Evolutionary conservation across 2,888 invertebrate genomes (phyloP).

Genomic region (Idaea aversata): DNA sequence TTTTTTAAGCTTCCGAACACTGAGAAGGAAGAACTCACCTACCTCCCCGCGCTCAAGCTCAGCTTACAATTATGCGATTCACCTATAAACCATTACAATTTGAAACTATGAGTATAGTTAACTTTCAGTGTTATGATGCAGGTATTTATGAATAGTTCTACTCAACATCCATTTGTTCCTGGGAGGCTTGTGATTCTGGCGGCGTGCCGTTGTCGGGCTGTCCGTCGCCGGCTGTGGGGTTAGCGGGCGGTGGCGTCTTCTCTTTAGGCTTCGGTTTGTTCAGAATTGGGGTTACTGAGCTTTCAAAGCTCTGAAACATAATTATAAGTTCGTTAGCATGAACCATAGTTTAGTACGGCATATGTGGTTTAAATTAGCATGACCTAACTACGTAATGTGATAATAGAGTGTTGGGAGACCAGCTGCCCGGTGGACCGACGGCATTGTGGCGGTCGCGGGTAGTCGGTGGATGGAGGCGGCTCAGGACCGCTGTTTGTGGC

Average conservation of each 20-base stretch:
- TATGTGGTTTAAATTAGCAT: neutral
- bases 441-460: too few species aligned
- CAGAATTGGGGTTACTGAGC: constrained; percentile 85
- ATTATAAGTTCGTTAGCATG: neutral
- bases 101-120: constrained; percentile 23
- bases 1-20: too few species aligned
- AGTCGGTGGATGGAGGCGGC: too few species aligned
- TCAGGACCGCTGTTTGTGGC: too few species aligned
- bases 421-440: too few species aligned
- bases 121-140: constrained; percentile 43
- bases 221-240: constrained; percentile 52
- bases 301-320: constrained; percentile 79
- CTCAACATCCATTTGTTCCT: constrained; percentile 76
- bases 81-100: neutral
- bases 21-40: too few species aligned
- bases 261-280: constrained; percentile 95
- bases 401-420: too few species aligned
- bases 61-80: too few species aligned
- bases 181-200: constrained; percentile 34
- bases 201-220: constrained; percentile 39
- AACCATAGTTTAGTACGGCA: too few species aligned
- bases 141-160: constrained; percentile 38
- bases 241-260: constrained; percentile 71
- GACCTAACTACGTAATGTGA: neutral
- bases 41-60: too few species aligned